phyloP scores from a whole-genome alignment of 2,113 vertebrate species.

The Dermatemys mawii region DNA sequence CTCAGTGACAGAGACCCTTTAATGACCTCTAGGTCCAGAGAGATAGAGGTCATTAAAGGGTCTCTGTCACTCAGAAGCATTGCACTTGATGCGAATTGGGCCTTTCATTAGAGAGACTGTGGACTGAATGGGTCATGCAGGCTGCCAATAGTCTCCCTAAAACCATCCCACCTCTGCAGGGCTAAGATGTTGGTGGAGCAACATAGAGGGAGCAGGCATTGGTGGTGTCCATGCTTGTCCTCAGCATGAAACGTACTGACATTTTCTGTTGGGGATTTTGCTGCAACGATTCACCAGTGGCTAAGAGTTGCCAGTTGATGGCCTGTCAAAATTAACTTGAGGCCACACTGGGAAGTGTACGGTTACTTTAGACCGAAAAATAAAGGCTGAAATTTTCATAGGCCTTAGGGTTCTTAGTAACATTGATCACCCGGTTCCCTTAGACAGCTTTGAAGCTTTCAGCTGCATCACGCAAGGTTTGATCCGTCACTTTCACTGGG shows the following conservation, averaged over 20 bases:
- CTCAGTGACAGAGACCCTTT: neutral
- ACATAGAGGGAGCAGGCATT: neutral
- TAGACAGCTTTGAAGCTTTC: neutral
- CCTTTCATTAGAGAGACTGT: neutral
- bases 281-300: accelerated
- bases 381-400: neutral
- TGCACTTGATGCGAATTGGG: accelerated
- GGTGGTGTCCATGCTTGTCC: accelerated
- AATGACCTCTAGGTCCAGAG: no score
- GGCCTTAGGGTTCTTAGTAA: neutral
- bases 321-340: neutral
- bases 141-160: neutral
- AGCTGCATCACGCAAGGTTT: neutral
- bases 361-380: neutral
- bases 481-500: neutral
- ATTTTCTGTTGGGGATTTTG: neutral
- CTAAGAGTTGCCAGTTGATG: neutral
- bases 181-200: neutral
- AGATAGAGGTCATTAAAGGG: no score
- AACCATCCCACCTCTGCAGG: neutral
- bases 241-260: neutral
- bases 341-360: neutral
- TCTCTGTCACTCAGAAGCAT: no score
- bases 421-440: neutral
- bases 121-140: neutral